Evolutionary conservation across 1,140 invertebrate species (phyloP), one percentile per base, ranked within the genome.

Genomic region (Drosophila miranda): DNA sequence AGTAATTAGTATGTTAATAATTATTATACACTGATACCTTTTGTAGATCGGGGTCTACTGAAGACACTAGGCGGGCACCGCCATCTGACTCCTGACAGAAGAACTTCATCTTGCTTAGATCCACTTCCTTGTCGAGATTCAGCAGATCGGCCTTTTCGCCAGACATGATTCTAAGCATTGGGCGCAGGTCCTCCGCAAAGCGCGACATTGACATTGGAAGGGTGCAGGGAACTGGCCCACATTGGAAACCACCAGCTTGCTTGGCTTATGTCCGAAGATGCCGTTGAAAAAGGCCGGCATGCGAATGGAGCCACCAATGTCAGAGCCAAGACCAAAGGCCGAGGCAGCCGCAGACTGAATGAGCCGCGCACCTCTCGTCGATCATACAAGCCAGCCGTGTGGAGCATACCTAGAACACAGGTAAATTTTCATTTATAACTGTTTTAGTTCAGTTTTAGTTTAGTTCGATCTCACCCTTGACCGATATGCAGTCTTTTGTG

Each of bases 251-350:
- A 95, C 91, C 60, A 93, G 93, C 81, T 94, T 94, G 0, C 96
- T 95, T 11, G 98, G 96, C 91, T 99, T 99, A 90, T 99, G 98
- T 7, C 98, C 98, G 91, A 98, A 99, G 50, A 99, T 94, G 43
- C 98, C 98, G 92, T 97, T 98, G 89, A 99, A 99, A 80, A 96
- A 98, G 9, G 95, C 93, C 0, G 98, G 98, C 94, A 99, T 98
- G 28, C 98, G 94, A 79, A 99, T 98, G 9, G 97, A 98, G 1
- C 98, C 98, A 3, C 97, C 98, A 58, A 99, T 98, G 90, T 99
- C 98, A 0, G 97, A 98, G 46, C 98, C 96, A 46, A 98, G 93
- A 41, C 96, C 97, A 79, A 96, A 94, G 2, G 96, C 92, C 26
- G 96, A 95, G 6, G 94, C 96, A 46, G 92, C 94, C n/a, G 94